These are phyloP conservation scores for Mylabris phalerata DNA, from an alignment of 1,140 invertebrate species.

Conservation along the genomic window DNA sequence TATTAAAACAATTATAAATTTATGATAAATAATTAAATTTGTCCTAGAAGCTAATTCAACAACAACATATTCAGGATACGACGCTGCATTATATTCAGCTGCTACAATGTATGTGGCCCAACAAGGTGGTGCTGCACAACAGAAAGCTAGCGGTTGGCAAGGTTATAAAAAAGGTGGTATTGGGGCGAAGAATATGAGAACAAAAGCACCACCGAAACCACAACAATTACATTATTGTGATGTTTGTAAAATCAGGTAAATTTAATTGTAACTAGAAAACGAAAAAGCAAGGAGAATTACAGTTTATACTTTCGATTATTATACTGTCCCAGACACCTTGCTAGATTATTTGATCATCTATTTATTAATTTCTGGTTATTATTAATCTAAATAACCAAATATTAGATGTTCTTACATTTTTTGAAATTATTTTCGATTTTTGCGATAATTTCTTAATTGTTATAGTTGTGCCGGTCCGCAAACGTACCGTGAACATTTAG, in stretches of 20 bases:
- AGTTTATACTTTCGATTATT: slow-evolving; percentile 1
- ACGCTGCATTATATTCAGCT: slow-evolving; percentile 88
- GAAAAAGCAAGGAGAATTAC: slow-evolving; percentile 18
- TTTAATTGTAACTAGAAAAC: not conserved
- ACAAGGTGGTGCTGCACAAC: slow-evolving; percentile 51
- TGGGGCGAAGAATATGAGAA: slow-evolving; percentile 56
- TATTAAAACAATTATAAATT: not conserved
- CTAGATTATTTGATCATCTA: slow-evolving; percentile 1
- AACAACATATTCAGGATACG: slow-evolving; percentile 73
- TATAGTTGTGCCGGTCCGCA: slow-evolving; percentile 45
- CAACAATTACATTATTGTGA: slow-evolving; percentile 93
- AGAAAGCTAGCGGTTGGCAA: slow-evolving; percentile 59
- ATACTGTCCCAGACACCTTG: slow-evolving; percentile 19
- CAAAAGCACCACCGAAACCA: slow-evolving; percentile 78
- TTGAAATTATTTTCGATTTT: not conserved
- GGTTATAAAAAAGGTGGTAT: slow-evolving; percentile 64
- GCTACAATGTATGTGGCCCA: slow-evolving; percentile 89
- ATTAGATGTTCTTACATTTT: not conserved
- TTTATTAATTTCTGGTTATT: slow-evolving; percentile 1
- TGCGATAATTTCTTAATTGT: slow-evolving; percentile 1
- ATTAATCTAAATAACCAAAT: not conserved
- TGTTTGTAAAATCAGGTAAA: slow-evolving; percentile 92
- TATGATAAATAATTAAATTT: not conserved
- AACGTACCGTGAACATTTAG: slow-evolving; percentile 95
- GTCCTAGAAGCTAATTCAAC: slow-evolving; percentile 48